Percentiles rank a stretch among this genome's conserved stretches.
Evolutionary conservation across 2,113 vertebrate species (phyloP).

Genomic region (Puffinus mauretanicus): DNA sequence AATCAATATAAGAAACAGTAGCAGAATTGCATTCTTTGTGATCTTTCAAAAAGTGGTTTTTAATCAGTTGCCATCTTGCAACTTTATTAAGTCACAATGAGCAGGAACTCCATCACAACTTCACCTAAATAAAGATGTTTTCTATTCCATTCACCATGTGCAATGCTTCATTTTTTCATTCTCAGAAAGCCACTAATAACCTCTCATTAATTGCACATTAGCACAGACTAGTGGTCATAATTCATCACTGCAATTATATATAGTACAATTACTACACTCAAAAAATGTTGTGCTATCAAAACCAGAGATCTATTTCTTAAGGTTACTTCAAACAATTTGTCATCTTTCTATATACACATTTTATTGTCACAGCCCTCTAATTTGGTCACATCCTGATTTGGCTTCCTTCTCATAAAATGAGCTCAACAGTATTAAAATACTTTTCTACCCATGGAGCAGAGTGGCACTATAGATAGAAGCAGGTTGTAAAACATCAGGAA

Average conservation of each 20-base stretch:
- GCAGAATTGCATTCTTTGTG: background rate
- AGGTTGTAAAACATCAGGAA: background rate
- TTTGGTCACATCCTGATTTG: background rate
- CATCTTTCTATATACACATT: background rate
- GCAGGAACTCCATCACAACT: background rate
- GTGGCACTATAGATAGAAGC: background rate
- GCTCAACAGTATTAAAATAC: background rate
- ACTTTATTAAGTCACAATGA: background rate
- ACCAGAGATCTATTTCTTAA: background rate
- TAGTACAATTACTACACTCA: background rate
- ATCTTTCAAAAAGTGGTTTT: background rate
- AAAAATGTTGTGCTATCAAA: background rate
- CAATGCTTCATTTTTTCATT: background rate
- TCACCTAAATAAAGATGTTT: background rate
- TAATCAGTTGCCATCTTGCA: background rate
- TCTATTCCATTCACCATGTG: background rate
- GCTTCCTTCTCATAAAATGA: background rate
- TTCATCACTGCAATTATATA: background rate
- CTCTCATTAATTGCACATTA: background rate
- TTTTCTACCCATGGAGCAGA: background rate
- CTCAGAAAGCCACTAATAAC: background rate
- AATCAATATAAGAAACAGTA: background rate
- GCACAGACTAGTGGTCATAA: constrained; percentile 64
- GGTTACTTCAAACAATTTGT: background rate
- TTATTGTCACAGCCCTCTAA: background rate